These are phyloP conservation scores for Megaptera novaeangliae DNA, from an alignment of 2,113 vertebrate species.

Conservation along the genomic window DNA sequence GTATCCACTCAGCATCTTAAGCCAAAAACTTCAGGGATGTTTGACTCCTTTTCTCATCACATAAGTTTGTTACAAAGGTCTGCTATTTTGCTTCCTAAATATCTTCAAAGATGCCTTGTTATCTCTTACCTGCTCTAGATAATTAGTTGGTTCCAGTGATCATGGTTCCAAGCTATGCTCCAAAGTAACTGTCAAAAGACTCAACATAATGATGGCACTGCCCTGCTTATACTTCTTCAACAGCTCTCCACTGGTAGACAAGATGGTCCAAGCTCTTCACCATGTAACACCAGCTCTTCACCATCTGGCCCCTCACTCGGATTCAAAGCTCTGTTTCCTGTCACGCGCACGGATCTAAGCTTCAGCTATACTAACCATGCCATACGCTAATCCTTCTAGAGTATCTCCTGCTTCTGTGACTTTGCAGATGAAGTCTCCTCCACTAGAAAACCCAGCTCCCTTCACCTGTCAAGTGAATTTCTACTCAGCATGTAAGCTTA, in stretches of 20 bases:
- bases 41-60: neutral
- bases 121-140: neutral
- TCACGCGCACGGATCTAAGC: too few species aligned
- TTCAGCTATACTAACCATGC: neutral
- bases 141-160: neutral
- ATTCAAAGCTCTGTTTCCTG: neutral
- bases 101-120: neutral
- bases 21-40: accelerated
- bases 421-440: neutral
- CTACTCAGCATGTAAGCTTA: neutral
- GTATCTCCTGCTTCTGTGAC: neutral
- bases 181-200: neutral
- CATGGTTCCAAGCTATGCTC: neutral
- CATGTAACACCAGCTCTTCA: neutral
- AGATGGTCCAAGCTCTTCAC: neutral
- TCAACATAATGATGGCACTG: accelerated
- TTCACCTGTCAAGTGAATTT: neutral
- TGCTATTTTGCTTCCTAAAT: neutral
- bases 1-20: neutral
- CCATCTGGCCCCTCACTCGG: neutral
- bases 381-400: neutral
- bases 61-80: neutral
- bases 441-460: neutral
- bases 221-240: neutral
- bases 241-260: neutral